Percentiles rank a stretch among this genome's conserved stretches.
Conservation (phyloP, 2,113 vertebrate genomes). For the Xyliphius kryptos region DNA sequence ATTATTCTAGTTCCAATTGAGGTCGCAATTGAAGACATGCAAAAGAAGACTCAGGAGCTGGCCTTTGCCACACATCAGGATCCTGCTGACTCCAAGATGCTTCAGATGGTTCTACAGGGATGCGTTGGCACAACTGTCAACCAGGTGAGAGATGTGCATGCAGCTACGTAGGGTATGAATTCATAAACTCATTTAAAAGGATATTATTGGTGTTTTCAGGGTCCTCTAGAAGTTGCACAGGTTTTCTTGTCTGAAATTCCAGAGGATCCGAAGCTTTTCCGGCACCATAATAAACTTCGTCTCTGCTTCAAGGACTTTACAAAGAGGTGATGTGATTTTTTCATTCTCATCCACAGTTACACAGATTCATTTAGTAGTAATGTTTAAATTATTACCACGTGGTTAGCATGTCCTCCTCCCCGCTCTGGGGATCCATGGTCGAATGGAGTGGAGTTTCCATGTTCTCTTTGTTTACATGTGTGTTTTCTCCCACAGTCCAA, state of each 20-base stretch:
- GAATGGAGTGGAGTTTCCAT: too few relatives aligned
- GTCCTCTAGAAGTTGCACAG: constrained; percentile 95
- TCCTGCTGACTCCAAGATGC: constrained; percentile 94
- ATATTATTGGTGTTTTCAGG: constrained; percentile 63
- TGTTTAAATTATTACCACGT: too few relatives aligned
- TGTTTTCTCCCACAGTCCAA: too few relatives aligned
- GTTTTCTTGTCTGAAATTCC: constrained; percentile 97
- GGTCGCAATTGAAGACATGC: constrained; percentile 98
- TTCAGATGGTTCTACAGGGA: constrained; percentile 98
- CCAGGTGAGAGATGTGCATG: constrained; percentile 66
- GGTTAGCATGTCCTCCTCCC: too few relatives aligned
- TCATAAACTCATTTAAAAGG: not conserved
- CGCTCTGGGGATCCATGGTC: too few relatives aligned
- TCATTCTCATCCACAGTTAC: too few relatives aligned
- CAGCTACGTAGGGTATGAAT: not conserved
- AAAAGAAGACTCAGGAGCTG: constrained; percentile 97
- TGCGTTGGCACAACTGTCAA: constrained; percentile 98
- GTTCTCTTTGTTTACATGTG: too few relatives aligned
- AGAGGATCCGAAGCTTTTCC: constrained; percentile 92
- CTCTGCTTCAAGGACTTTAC: constrained; percentile 99
- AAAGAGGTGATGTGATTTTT: constrained; percentile 86
- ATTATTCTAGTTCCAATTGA: constrained; percentile 95
- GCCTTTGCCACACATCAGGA: constrained; percentile 97
- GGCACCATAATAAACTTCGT: constrained; percentile 95
- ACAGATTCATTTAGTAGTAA: too few relatives aligned